These are phyloP conservation scores for Notechis scutatus DNA, from an alignment of 2,113 vertebrate genomes.

Conservation along the genomic window DNA sequence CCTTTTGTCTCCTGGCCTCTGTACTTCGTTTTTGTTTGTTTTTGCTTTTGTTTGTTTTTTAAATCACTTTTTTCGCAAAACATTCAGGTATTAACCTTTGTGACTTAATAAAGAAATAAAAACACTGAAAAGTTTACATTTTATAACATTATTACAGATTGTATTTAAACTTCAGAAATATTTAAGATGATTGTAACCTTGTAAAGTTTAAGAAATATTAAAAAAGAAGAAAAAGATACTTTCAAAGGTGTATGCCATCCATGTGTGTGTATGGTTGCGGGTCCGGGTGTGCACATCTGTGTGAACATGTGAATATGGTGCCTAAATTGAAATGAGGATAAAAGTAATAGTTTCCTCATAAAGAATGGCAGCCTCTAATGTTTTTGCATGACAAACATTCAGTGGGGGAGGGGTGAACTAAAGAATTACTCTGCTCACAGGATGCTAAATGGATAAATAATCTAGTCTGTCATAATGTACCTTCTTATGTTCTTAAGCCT, in stretches of 20 bases:
- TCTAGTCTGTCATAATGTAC: neutral
- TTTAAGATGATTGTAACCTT: slow-evolving; percentile 81
- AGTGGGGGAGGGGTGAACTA: neutral
- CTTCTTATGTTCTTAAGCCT: neutral
- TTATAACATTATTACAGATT: slow-evolving; percentile 83
- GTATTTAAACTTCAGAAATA: slow-evolving; percentile 83
- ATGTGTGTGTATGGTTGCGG: neutral
- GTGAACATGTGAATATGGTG: neutral
- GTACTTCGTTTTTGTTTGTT: slow-evolving; percentile 33
- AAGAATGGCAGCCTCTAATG: neutral
- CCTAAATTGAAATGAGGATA: neutral
- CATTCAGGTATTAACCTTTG: slow-evolving; percentile 74
- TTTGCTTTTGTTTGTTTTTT: neutral
- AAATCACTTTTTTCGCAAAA: slow-evolving; percentile 31
- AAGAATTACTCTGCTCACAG: neutral
- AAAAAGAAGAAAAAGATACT: slow-evolving; percentile 52
- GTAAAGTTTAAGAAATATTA: slow-evolving; percentile 77
- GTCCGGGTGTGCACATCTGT: neutral
- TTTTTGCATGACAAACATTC: neutral
- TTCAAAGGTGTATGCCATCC: neutral
- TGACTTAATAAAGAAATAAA: slow-evolving; percentile 64
- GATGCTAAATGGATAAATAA: neutral
- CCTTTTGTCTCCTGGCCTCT: slow-evolving; percentile 24
- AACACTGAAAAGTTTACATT: slow-evolving; percentile 83
- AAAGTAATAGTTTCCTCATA: neutral